Base-by-base conservation (phyloP, 2,888 invertebrate species). In the Cataglyphis rosenhaueri region DNA sequence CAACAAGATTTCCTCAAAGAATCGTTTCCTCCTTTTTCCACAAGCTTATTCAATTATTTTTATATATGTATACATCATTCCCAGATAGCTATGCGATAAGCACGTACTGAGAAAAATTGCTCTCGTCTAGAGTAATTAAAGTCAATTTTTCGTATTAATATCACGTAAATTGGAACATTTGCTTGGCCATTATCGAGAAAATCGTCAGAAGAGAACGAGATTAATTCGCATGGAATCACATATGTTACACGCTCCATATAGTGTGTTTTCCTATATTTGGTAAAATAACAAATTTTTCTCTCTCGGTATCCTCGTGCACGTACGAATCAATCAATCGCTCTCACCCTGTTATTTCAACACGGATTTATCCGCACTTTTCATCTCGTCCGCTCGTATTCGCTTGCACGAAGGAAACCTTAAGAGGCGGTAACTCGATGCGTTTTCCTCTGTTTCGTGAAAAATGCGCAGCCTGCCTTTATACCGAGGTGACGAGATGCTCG, bases 371-470 rank as follows among this genome's bases (percentile, higher is more conserved):
- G n/a, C 8, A 12, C 35, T 29, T 65, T 76, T 76, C 35, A 29
- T 62, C 41, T 65, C 61, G 8, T 4, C 41, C 38, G 25, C 52
- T 38, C 66, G n/a, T 18, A 48, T 64, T 48, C 32, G n/a, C n/a
- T 3, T 18, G 29, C 12, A 15, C 4, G 9, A 55, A 66, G 8
- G 76, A 41, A 66, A 68, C n/a, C 18, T 25, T 76, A 76, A 66
- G 32, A 76, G 29, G 12, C 12, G 3, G 18, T 25, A 65, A 75
- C 18, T 38, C 65, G 35, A 75, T 52, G 65, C 65, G 21, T 74
- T 65, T 57, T 21, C 29, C 15, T 64, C 12, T 15, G 61, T 61
- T 29, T 4, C 4, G 12, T 15, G 6, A 59, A 73, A 32, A 29
- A n/a, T n/a, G 32, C 1, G 9, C 1, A n/a, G 52, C 8, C 8